Percentiles rank a stretch among this genome's conserved stretches.
These are phyloP conservation scores for Epizoanthus stellaris DNA, from an alignment of 92 coral and sea anemone species.

Conservation along the genomic window DNA sequence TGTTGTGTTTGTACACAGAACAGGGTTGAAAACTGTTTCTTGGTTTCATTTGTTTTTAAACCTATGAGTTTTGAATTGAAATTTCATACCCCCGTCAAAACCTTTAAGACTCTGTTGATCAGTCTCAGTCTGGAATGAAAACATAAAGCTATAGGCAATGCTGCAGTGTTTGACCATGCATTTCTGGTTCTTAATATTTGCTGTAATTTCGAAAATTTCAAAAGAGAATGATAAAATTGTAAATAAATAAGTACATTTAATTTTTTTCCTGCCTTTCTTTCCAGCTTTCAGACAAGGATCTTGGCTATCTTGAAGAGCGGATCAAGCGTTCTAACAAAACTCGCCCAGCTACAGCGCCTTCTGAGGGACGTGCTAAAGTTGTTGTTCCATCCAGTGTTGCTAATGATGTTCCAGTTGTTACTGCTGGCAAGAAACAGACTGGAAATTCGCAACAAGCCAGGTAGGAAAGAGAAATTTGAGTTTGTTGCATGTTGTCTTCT, in stretches of 20 bases:
- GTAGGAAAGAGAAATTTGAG: neutral
- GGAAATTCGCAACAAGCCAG: slow-evolving; percentile 56
- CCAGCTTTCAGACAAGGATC: slow-evolving; percentile 92
- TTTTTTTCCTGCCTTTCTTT: neutral
- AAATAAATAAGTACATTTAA: neutral
- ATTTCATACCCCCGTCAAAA: too few species aligned
- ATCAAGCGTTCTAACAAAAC: slow-evolving; percentile 90
- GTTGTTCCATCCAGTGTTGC: slow-evolving; percentile 56
- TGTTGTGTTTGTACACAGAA: too few species aligned
- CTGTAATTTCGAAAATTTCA: too few species aligned
- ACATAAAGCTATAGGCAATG: neutral
- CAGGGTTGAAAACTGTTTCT: too few species aligned
- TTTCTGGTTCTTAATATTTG: too few species aligned
- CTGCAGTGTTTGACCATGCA: too few species aligned
- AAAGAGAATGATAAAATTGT: too few species aligned
- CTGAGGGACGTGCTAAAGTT: slow-evolving; percentile 65
- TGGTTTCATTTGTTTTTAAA: too few species aligned
- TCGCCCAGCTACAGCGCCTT: slow-evolving; percentile 74
- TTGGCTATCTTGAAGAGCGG: slow-evolving; percentile 90
- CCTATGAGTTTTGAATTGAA: too few species aligned
- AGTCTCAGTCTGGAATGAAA: neutral
- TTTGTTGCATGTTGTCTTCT: neutral
- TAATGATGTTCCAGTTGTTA: slow-evolving; percentile 40
- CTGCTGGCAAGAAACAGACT: slow-evolving; percentile 73
- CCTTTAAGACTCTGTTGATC: too few species aligned